Conservation (phyloP, 2,888 invertebrate species). For the Agrotis segetum region DNA sequence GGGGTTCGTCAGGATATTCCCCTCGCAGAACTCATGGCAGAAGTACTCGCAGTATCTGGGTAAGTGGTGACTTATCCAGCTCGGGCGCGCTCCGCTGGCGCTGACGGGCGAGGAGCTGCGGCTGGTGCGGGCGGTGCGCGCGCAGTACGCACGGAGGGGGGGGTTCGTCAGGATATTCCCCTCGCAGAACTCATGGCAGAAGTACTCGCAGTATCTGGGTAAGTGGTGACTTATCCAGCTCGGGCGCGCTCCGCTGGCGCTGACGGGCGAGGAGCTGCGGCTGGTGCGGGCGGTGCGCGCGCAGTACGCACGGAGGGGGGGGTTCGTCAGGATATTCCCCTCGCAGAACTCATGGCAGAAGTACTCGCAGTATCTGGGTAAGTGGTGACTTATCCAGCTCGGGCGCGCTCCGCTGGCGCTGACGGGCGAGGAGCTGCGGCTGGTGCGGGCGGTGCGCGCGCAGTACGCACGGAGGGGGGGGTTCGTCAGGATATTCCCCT, state of each 20-base stretch:
- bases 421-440: slow-evolving; percentile 94
- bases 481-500: slow-evolving; percentile 97
- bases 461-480: slow-evolving; percentile 96
- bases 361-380: slow-evolving; percentile 95
- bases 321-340: slow-evolving; percentile 97
- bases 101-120: slow-evolving; percentile 95
- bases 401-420: slow-evolving; percentile 79
- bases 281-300: slow-evolving; percentile 94
- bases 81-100: slow-evolving; percentile 69
- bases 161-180: slow-evolving; percentile 98
- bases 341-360: slow-evolving; percentile 96
- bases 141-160: slow-evolving; percentile 95
- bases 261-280: slow-evolving; percentile 95
- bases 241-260: slow-evolving; percentile 71
- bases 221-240: no score
- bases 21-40: slow-evolving; percentile 96
- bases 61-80: no score
- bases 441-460: slow-evolving; percentile 93
- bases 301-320: slow-evolving; percentile 96
- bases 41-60: slow-evolving; percentile 95
- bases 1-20: slow-evolving; percentile 97
- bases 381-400: no score
- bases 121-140: slow-evolving; percentile 93
- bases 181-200: slow-evolving; percentile 96
- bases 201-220: slow-evolving; percentile 95